Evolutionary conservation across 2,797 vertebrate species (phyloP).

Genomic region (Malacoctenus gilli): DNA sequence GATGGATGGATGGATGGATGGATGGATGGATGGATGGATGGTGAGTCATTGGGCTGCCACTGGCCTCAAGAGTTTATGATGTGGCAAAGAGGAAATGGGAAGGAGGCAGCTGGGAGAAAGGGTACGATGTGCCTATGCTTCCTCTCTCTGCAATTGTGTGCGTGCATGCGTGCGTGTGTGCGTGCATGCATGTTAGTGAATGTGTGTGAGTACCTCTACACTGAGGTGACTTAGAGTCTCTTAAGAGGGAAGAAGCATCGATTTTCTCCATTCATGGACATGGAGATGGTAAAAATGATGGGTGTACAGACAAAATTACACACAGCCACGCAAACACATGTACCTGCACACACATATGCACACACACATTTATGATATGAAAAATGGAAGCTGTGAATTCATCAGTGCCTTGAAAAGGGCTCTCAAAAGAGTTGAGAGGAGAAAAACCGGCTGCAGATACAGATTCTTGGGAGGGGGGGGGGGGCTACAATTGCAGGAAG

Average conservation of each 20-base stretch:
- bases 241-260: slow-evolving; percentile 79
- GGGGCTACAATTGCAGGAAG: slow-evolving; percentile 38
- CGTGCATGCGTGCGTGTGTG: slow-evolving; percentile 55
- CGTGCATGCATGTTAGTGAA: slow-evolving; percentile 57
- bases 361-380: slow-evolving; percentile 45
- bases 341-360: slow-evolving; percentile 35
- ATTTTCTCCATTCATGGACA: slow-evolving; percentile 83
- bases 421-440: slow-evolving; percentile 35
- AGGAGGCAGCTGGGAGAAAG: slow-evolving; percentile 59
- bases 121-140: slow-evolving; percentile 44
- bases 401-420: slow-evolving; percentile 36
- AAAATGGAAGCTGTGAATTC: slow-evolving; percentile 41
- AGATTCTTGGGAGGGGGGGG: slow-evolving; percentile 29
- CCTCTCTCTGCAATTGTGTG: slow-evolving; percentile 31
- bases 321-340: slow-evolving; percentile 33
- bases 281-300: no score
- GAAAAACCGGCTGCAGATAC: slow-evolving; percentile 54
- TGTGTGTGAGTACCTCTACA: slow-evolving; percentile 69
- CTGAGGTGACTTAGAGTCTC: slow-evolving; percentile 84
- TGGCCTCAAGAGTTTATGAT: slow-evolving; percentile 63
- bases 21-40: slow-evolving; percentile 43
- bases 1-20: slow-evolving; percentile 45
- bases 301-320: slow-evolving; percentile 44
- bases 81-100: slow-evolving; percentile 54
- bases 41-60: slow-evolving; percentile 56